Conservation (phyloP, 2,888 invertebrate genomes). For the Octonoba sinensis region DNA sequence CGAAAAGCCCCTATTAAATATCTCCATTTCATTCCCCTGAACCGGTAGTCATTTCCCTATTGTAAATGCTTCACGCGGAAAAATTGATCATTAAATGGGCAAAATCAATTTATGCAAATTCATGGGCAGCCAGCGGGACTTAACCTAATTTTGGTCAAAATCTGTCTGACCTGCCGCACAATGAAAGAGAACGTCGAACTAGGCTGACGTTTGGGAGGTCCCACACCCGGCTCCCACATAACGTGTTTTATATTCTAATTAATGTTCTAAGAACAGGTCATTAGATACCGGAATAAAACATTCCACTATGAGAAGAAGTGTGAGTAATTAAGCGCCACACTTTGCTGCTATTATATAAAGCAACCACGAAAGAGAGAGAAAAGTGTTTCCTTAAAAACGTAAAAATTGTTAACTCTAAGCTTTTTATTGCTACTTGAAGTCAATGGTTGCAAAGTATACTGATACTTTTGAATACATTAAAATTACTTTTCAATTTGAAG, state of each 20-base stretch:
- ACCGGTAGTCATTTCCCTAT: background rate
- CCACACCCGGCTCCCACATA: slow-evolving; percentile 22
- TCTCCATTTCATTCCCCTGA: too few species aligned
- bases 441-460: too few species aligned
- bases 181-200: slow-evolving; percentile 24
- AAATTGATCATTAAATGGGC: slow-evolving; percentile 39
- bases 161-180: slow-evolving; percentile 6
- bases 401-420: too few species aligned
- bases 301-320: background rate
- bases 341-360: background rate
- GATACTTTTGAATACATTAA: too few species aligned
- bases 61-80: background rate
- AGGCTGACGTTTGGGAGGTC: slow-evolving; percentile 29
- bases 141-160: slow-evolving; percentile 35
- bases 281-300: slow-evolving; percentile 13
- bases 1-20: too few species aligned
- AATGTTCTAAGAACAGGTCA: slow-evolving; percentile 40
- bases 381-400: too few species aligned
- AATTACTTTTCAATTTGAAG: too few species aligned
- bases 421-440: too few species aligned
- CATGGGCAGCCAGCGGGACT: slow-evolving; percentile 19
- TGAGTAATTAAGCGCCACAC: background rate
- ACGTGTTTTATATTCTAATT: slow-evolving; percentile 34
- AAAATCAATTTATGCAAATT: slow-evolving; percentile 43
- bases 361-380: too few species aligned